phyloP scores from a whole-genome alignment of 92 coral and sea anemone species.

The Plumapathes pennacea region DNA sequence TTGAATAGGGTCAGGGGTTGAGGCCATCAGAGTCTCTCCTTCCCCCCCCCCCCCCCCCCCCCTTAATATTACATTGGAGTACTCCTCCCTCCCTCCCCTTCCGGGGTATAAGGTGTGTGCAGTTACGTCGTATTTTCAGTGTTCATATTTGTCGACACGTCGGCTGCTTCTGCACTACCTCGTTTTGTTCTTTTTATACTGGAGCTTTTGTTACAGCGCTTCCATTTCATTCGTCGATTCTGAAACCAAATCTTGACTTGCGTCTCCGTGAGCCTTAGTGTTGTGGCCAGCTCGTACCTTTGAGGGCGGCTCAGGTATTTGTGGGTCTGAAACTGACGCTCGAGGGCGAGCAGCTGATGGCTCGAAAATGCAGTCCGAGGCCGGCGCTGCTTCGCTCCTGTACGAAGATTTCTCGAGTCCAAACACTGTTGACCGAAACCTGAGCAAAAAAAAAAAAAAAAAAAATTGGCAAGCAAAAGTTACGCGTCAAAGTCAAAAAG shows the following conservation, averaged over 20 bases:
- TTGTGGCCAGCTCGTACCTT: conserved; percentile 82
- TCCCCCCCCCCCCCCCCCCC: too few relatives aligned
- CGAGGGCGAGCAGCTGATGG: conserved; percentile 76
- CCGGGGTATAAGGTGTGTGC: too few relatives aligned
- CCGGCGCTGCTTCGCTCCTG: conserved; percentile 76
- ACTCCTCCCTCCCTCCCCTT: too few relatives aligned
- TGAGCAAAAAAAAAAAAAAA: conserved; percentile 7
- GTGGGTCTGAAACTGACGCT: conserved; percentile 80
- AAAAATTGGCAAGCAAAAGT: too few relatives aligned
- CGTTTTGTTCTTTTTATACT: conserved; percentile 31
- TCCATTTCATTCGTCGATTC: conserved; percentile 92
- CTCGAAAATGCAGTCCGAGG: conserved; percentile 91
- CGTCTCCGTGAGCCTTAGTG: conserved; percentile 82
- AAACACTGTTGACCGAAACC: conserved; percentile 64
- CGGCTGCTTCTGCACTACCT: conserved; percentile 1
- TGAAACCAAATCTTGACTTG: conserved; percentile 93
- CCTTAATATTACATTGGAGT: too few relatives aligned
- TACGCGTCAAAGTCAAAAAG: too few relatives aligned
- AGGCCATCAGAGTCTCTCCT: too few relatives aligned
- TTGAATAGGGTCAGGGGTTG: too few relatives aligned
- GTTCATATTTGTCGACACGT: too few relatives aligned
- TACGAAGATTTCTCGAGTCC: conserved; percentile 39
- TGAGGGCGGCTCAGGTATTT: conserved; percentile 86
- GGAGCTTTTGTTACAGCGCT: conserved; percentile 63
- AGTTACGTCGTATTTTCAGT: too few relatives aligned